Base-by-base conservation (phyloP, 2,888 invertebrate species). In the Imbricaverruca yamaguchii region DNA sequence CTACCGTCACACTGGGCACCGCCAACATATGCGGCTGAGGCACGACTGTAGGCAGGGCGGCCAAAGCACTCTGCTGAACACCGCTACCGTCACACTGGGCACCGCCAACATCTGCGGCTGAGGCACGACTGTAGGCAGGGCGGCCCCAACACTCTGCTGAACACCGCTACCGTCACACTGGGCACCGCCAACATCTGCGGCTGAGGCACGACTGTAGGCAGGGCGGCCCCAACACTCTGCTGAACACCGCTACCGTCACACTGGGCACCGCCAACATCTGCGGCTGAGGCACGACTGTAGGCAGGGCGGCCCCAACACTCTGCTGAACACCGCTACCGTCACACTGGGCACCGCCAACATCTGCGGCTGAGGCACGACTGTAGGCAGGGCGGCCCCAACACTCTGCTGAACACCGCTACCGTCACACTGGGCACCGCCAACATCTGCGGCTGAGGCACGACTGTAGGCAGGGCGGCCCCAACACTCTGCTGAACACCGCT, bases 11-110 rank as follows among this genome's bases (percentile, higher is more conserved):
- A 53, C 39, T 69, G 57, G n/a, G 18, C 53, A 53, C 81, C 3
- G 12, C 12, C n/a, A 4, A 80, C 9, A 25, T 21, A 0, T 84
- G 63, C 81, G 81, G 81, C 55, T 39, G 39, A 39, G 81, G 82
- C 80, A 81, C 81, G 67, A 79, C 63, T 79, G 77, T 80, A n/a
- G 53, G 11, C 82, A 21, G 81, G 91, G 55, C 56, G 13, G 23
- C 39, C 53, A 3, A 55, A 80, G 39, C 21, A 21, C 53, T 39
- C n/a, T 55, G 80, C n/a, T 39, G n/a, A 18, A 81, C 4, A 11
- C 18, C 21, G 12, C 25, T 57, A 65, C 23, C 21, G 25, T 59
- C 23, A 9, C 3, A 25, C 59, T 57, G 13, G 11, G 15, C 56
- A 53, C 81, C 1, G 8, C 6, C n/a, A 4, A 80, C 18, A 63